Conservation (phyloP, 2,797 vertebrate species). For the Myotis myotis region DNA sequence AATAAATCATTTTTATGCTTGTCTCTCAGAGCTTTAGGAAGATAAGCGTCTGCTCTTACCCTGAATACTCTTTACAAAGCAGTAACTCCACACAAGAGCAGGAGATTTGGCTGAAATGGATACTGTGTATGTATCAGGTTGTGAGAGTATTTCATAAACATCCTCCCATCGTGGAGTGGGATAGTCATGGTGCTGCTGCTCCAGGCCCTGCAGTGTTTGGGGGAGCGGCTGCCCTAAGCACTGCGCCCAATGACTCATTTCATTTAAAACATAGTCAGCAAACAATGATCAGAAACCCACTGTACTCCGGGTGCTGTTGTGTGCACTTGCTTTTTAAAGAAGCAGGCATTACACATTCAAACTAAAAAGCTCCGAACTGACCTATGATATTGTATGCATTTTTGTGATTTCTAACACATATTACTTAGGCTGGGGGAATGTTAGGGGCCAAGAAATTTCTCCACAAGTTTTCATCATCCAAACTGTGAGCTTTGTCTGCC, state of each 20-base stretch:
- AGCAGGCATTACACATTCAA: neutral
- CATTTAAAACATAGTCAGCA: neutral
- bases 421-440: neutral
- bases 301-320: neutral
- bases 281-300: neutral
- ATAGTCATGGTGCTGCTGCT: neutral
- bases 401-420: constrained; percentile 9
- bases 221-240: neutral
- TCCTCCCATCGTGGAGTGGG: neutral
- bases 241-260: neutral
- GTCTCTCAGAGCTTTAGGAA: constrained; percentile 22
- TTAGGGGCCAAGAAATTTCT: neutral
- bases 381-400: neutral
- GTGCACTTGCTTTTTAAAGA: neutral
- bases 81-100: neutral
- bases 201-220: neutral
- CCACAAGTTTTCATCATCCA: constrained; percentile 40
- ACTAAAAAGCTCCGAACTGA: neutral
- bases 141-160: neutral
- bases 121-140: neutral
- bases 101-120: neutral
- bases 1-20: neutral
- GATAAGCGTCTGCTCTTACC: neutral
- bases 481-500: neutral
- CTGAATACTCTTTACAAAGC: neutral